Base-by-base conservation (phyloP, 1,140 invertebrate genomes). In the Plodia interpunctella region DNA sequence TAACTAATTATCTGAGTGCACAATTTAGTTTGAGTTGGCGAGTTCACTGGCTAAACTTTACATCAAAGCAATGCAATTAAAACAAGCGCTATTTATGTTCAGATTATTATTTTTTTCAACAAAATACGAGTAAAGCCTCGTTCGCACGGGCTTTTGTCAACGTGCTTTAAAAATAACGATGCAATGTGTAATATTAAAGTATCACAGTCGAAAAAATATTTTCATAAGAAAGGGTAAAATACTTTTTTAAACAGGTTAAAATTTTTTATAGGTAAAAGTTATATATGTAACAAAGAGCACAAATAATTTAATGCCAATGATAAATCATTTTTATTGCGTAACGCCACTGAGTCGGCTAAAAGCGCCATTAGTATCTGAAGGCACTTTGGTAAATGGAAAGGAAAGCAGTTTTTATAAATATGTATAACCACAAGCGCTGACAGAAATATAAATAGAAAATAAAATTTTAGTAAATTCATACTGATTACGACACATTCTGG, bases 1-100 rank as follows among this genome's bases (percentile, higher is more conserved):
- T 59, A 55, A 61, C 61, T 63, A 67, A 67, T 67, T 61, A 60
- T 59, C 61, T 49, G n/a, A 67, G 51, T 60, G 65, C 62, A 63
- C 44, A 58, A 61, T 61, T 55, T 56, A 35, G 59, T 53, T 60
- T 51, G 58, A 67, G 58, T 28, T 53, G 51, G 13, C 13, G 21
- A 53, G 51, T 28, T 21, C 20, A 63, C 55, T 60, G 35, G 61
- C 61, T 63, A 55, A 38, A 67, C 54, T 53, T 51, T 49, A 52
- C 54, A 60, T 66, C 60, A 66, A 59, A 62, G 57, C 30, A 55
- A 66, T 59, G 52, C 35, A 57, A 55, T 59, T 62, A 59, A 52
- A 51, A 18, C 19, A 57, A 60, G 57, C 19, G 38, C 13, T 53
- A 19, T 62, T 52, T 53, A 5, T 1, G 20, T 20, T 51, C 5